phyloP scores from a whole-genome alignment of 2,888 invertebrate species.

The Chaetogeoica ovagalla region DNA sequence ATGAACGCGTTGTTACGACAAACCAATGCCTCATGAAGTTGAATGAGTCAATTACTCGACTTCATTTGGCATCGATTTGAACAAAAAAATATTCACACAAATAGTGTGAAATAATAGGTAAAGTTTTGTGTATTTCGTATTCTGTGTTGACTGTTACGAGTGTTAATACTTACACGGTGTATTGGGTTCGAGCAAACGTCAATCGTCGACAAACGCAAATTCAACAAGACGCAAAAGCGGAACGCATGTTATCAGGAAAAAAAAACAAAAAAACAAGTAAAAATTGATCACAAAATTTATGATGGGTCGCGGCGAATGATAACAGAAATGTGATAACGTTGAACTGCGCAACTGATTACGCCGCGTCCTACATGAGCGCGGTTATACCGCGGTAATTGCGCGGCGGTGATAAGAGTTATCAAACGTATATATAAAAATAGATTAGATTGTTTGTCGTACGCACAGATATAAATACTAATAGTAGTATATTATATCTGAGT shows the following conservation, averaged over 20 bases:
- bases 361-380: no score
- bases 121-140: background rate
- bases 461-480: no score
- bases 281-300: background rate
- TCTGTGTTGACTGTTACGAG: background rate
- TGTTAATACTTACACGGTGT: slow-evolving; percentile 12
- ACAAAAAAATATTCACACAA: background rate
- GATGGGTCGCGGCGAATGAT: background rate
- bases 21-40: no score
- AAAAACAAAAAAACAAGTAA: background rate
- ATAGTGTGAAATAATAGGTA: background rate
- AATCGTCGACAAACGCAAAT: background rate
- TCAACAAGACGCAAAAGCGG: background rate
- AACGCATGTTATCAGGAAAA: background rate
- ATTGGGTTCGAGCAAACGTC: background rate
- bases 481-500: no score
- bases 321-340: background rate
- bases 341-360: background rate
- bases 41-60: background rate
- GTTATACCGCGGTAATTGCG: no score
- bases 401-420: no score
- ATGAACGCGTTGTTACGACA: no score
- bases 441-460: no score
- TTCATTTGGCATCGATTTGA: background rate
- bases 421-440: no score